Evolutionary conservation across 2,888 invertebrate species (phyloP), one percentile per base, ranked within the genome.

Genomic region (Ephialtes manifestator): DNA sequence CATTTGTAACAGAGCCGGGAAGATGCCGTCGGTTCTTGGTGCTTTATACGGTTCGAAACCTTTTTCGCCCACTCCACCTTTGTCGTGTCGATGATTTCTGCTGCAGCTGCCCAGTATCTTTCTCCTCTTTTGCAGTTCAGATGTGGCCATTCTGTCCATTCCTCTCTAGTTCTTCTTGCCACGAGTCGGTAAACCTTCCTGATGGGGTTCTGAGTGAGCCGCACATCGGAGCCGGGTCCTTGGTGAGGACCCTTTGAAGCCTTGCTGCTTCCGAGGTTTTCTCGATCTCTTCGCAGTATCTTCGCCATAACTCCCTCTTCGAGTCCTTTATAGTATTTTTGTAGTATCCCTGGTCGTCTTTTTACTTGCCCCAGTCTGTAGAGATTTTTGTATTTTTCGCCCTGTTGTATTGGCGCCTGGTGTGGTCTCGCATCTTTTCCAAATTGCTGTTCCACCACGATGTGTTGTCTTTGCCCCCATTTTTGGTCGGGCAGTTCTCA

Each of bases 401-500:
- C n/a, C n/a, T n/a, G n/a, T n/a, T n/a, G n/a, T n/a, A n/a, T n/a
- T n/a, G n/a, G n/a, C n/a, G n/a, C n/a, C n/a, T n/a, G n/a, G n/a
- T n/a, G n/a, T n/a, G n/a, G n/a, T n/a, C n/a, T n/a, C n/a, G n/a
- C n/a, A n/a, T n/a, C n/a, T n/a, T n/a, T n/a, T n/a, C n/a, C n/a
- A n/a, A n/a, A n/a, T n/a, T n/a, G n/a, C n/a, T n/a, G n/a, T n/a
- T n/a, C n/a, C 85, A 87, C 85, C 72, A 83, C 4, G 84, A 20
- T 2, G 72, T 72, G 39, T n/a, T 67, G 39, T 63, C 67, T 1
- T 48, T 46, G 20, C 43, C 15, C 51, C n/a, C 53, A 60, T 10
- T 20, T 46, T 60, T 53, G 8, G 31, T 28, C 1, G 72, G 84
- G 13, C 81, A 87, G 39, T 67, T 43, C 18, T 81, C 85, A 18